Conservation (phyloP, 2,888 invertebrate genomes). For the Tetragonisca angustula region DNA sequence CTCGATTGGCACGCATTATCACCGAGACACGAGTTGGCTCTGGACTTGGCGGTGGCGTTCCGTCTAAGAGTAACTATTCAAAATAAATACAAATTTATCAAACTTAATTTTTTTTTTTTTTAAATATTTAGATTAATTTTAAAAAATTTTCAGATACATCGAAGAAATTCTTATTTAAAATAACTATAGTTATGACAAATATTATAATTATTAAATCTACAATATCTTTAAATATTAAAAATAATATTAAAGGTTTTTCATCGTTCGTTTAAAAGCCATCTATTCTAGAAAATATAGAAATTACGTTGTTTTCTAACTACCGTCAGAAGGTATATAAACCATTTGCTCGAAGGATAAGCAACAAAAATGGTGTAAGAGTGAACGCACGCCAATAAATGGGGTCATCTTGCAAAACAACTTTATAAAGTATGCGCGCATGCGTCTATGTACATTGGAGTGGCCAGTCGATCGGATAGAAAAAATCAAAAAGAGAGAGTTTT, state of each 20-base stretch:
- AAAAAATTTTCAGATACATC: background rate
- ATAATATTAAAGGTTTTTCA: background rate
- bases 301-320: conserved; percentile 22
- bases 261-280: conserved; percentile 10
- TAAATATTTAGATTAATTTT: background rate
- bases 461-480: conserved; percentile 42
- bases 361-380: conserved; percentile 56
- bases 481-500: conserved; percentile 18
- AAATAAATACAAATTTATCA: conserved; percentile 21
- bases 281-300: background rate
- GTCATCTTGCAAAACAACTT: conserved; percentile 66
- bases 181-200: background rate
- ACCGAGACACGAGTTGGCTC: conserved; percentile 88
- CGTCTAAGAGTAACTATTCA: conserved; percentile 84
- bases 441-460: conserved; percentile 49
- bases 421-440: conserved; percentile 47
- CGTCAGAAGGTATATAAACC: conserved; percentile 46
- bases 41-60: conserved; percentile 86
- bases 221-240: background rate
- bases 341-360: conserved; percentile 69
- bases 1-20: conserved; percentile 93
- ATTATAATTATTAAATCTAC: background rate
- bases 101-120: background rate
- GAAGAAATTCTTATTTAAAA: background rate
- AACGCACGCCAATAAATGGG: conserved; percentile 65